Evolutionary conservation across 2,113 vertebrate genomes (phyloP), one percentile per base, ranked within the genome.

Genomic region (Oxyura jamaicensis): DNA sequence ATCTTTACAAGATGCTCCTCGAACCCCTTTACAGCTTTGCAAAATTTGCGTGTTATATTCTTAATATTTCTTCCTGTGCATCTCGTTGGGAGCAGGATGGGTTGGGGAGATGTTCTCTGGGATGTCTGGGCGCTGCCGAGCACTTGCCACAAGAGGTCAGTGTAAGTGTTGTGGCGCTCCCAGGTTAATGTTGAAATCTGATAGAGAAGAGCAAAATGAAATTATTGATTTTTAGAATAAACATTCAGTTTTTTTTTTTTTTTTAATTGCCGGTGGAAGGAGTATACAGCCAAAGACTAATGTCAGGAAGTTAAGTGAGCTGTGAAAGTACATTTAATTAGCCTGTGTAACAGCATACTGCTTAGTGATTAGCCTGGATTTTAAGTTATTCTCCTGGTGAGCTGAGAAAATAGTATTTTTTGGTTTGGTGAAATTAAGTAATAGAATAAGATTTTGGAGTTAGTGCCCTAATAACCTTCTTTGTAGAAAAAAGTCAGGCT

Each of bases 121-220:
- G 26, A 82, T 11, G 25, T 58, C 69, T 39, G 36, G 23, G 80
- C 8, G 7, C 90, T 78, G 88, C 80, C 69, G 90, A 75, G 69
- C 33, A 7, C 22, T 91, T 94, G 95, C 97, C 98, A 98, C 97
- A 96, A 98, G 98, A 97, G 98, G 98, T 97, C 98, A 96, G 93
- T 97, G 56, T 91, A 87, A 95, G 96, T 97, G 95, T 26, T 97
- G 25, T 48, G 95, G 93, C 93, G 4, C 91, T 95, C 78, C 52
- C 79, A n/a, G 62, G 35, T 78, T 60, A 16, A 67, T 28, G 31
- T 11, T 81, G 52, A 74, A 94, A 78, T 88, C 18, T 48, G 60
- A 31, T 41, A 35, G 42, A 74, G 78, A 74, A 56, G 28, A 80
- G 55, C 67, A 77, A 74, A 84, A 92, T 20, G 33, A 80, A 88